These are phyloP conservation scores for Xyrauchen texanus DNA, from an alignment of 2,113 vertebrate species.

Conservation along the genomic window DNA sequence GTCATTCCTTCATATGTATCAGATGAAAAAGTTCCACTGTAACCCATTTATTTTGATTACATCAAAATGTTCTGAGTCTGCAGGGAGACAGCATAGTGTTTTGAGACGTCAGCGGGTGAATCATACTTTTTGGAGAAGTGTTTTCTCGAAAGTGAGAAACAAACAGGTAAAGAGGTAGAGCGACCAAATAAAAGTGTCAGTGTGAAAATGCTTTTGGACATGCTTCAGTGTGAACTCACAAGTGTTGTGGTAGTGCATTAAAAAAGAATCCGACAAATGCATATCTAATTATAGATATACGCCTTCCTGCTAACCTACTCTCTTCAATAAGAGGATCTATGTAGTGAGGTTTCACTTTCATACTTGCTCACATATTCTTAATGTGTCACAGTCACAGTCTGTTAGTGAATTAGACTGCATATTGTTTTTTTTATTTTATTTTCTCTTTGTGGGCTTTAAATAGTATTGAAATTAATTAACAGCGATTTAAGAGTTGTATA, in stretches of 20 bases:
- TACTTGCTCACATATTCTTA: neutral
- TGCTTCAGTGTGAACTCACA: neutral
- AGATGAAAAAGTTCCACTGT: neutral
- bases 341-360: slow-evolving; percentile 50
- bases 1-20: neutral
- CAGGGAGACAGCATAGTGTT: neutral
- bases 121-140: slow-evolving; percentile 9
- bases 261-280: slow-evolving; percentile 26
- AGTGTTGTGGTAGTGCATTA: slow-evolving; percentile 17
- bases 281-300: slow-evolving; percentile 50
- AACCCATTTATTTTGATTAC: neutral
- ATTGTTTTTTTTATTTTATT: neutral
- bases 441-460: neutral
- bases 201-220: slow-evolving; percentile 37
- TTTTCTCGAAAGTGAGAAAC: neutral
- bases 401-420: neutral
- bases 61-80: neutral
- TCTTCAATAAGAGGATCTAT: slow-evolving; percentile 39
- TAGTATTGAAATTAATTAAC: neutral
- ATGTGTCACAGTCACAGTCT: neutral
- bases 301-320: slow-evolving; percentile 57
- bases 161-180: neutral
- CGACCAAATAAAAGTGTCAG: neutral
- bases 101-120: slow-evolving; percentile 4
- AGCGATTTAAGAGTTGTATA: neutral